phyloP scores from a whole-genome alignment of 2,888 invertebrate species.

The Aporophyla lueneburgensis region DNA sequence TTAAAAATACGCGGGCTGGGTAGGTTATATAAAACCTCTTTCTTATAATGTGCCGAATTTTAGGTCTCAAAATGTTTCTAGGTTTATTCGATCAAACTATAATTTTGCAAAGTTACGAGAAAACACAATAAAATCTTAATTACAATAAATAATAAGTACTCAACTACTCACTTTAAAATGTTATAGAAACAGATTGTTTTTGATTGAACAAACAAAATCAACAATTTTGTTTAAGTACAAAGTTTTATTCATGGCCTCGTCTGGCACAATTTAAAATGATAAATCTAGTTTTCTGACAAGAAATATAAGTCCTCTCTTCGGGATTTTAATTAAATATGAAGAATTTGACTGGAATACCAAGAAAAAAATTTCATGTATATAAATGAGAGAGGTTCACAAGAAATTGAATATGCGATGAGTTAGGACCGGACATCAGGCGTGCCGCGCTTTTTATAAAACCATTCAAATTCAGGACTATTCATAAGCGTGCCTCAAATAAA shows the following conservation, averaged over 20 bases:
- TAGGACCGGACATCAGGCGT: constrained; percentile 58
- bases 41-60: not conserved
- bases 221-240: constrained; percentile 28
- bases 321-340: constrained; percentile 65
- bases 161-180: constrained; percentile 6
- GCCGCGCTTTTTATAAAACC: constrained; percentile 56
- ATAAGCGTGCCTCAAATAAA: constrained; percentile 45
- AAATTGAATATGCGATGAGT: constrained; percentile 68
- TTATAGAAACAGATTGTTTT: constrained; percentile 42
- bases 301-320: constrained; percentile 47
- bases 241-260: constrained; percentile 37
- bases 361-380: constrained; percentile 67
- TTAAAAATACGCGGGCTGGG: not conserved
- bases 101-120: constrained; percentile 18
- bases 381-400: constrained; percentile 66
- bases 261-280: constrained; percentile 53
- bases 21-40: not conserved
- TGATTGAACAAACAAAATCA: constrained; percentile 35
- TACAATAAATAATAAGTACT: constrained; percentile 19
- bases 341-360: constrained; percentile 48
- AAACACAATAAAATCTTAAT: constrained; percentile 12
- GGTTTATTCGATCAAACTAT: constrained; percentile 4
- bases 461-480: constrained; percentile 63
- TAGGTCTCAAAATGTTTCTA: not conserved
- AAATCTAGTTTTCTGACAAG: constrained; percentile 54